Evolutionary conservation across 2,888 invertebrate genomes (phyloP), one percentile per base, ranked within the genome.

Genomic region (Lordiphosa fenestrarum): DNA sequence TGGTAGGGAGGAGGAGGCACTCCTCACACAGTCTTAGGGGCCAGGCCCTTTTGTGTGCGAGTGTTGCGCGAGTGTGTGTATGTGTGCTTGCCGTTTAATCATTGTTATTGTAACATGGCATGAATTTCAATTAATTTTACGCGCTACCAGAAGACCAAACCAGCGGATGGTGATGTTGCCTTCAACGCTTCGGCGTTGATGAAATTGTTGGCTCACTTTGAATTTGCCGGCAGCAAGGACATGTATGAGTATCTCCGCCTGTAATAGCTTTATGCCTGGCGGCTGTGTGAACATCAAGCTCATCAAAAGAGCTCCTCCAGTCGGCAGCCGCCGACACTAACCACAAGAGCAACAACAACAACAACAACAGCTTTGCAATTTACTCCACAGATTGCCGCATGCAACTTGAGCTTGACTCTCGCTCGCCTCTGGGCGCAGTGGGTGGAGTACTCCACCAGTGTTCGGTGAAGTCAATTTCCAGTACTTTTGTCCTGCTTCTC

Each of bases 271-370:
- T 75, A 75, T 86, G 75, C 75, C 88, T 86, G 64, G 76, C 74
- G 88, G 88, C 84, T 88, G 86, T 88, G 88, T 88, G 88, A 88
- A 88, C 88, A 88, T 88, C 73, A 76, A 76, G 74, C 69, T 70
- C 73, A 80, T 78, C 74, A 78, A 67, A 77, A 49, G 55, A 59
- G 52, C 56, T 50, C 51, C 40, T 55, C 56, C 53, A 44, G 39
- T 40, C 70, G 48, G 50, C 72, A 57, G 58, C 58, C 63, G 53
- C 57, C 30, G 30, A 30, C 9, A 30, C 30, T 30, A 30, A 30
- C 30, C 30, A 30, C 30, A 30, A 56, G 61, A 71, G 49, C 64
- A 57, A 33, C 46, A 53, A 46, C 68, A 50, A 47, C 47, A 42
- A 19, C 54, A 53, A 52, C 64, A 57, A 44, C 36, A 42, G 15